Evolutionary conservation across 2,888 invertebrate species (phyloP), one percentile per base, ranked within the genome.

Genomic region (Camponotus fellah): DNA sequence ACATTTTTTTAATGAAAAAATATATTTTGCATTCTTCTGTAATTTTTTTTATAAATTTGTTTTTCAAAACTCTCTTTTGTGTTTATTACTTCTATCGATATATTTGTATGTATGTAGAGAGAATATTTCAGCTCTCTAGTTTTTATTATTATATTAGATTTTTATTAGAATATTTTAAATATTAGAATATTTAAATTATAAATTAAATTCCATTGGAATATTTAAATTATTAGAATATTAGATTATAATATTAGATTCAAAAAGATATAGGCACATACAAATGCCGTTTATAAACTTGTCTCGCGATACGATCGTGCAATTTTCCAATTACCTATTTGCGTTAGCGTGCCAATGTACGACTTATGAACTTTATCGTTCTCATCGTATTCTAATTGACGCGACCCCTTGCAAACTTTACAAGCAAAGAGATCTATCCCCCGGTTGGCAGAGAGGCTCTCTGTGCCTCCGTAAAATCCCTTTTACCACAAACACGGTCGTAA

Each of bases 391-490:
- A 66, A 77, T 77, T 66, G 40, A n/a, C 26, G 53, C 26, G 49
- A 76, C 17, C 17, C 37, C n/a, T 53, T 66, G 53, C n/a, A 65
- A 40, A 56, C 53, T 66, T 66, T 56, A 53, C 32, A 56, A 8
- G 17, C n/a, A 66, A 34, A 75, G 46, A 40, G 65, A 62, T 62
- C 62, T 85, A 84, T n/a, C 84, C 53, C 83, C 76, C 49, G 53
- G 34, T n/a, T 34, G 21, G 53, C 66, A 58, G 56, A 26, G 56
- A 17, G 40, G 75, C 21, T 60, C 34, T 62, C 43, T 14, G 53
- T 14, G 6, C 46, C 1, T 62, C 46, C 34, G 34, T 17, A 34
- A 77, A 40, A 21, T 76, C 34, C 64, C 46, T 84, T 17, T 43
- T 9, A 62, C 32, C 32, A 64, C 58, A 40, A n/a, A 37, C 58